Base-by-base conservation (phyloP, 2,888 invertebrate genomes). In the Nemotelus pantherinus region DNA sequence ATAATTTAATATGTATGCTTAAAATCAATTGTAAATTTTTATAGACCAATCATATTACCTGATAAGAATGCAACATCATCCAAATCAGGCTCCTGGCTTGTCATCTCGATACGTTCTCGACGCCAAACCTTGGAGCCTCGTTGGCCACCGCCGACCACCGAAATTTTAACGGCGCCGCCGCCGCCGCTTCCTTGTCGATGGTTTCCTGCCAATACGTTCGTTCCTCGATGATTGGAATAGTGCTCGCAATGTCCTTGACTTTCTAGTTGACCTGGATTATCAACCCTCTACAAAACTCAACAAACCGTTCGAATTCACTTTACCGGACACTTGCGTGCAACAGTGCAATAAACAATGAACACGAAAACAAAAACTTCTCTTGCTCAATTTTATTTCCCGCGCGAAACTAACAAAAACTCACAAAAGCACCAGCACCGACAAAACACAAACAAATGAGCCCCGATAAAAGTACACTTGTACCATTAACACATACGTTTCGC, bases 61-160 rank as follows among this genome's bases (percentile, higher is more conserved):
- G 95, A 95, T 87, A 96, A 89, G 89, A 96, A 96, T 80, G 96
- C 95, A 84, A 95, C 95, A 89, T 96, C 96, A 86, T 96, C 96
- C 85, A 96, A 91, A 89, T 96, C 96, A 87, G 94, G 95, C 86
- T 96, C 95, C 47, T 70, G 70, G 83, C 85, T 86, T 88, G 94
- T 95, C 95, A 95, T 94, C 84, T 91, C 91, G 82, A 91, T 90
- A 89, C 92, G 85, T 84, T 87, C 87, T 81, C 86, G 86, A 82
- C 87, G 85, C 87, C 87, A 87, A 85, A 87, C 84, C 83, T 85
- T 86, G 65, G 86, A 84, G 81, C 86, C 86, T 83, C 85, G 85
- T 82, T 84, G 86, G 83, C 86, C 86, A 82, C 86, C 86, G 85
- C 86, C 86, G 83, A 86, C 86, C 85, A 86, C 85, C 85, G 86